Conservation (phyloP, 1,140 invertebrate genomes). For the Pararge aegeria region DNA sequence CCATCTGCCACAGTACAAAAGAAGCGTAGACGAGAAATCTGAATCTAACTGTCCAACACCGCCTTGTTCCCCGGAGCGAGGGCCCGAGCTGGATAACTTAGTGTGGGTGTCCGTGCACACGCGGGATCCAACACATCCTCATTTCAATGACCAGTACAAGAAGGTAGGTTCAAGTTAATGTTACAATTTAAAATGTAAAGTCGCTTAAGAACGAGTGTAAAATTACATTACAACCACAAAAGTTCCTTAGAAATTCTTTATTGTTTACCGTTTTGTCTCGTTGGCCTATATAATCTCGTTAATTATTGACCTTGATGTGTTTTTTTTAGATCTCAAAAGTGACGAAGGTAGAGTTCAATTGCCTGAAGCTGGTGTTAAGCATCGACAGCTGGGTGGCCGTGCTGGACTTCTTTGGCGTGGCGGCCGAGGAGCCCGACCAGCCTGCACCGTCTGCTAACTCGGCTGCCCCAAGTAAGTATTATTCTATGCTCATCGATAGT, state of each 20-base stretch:
- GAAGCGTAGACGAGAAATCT: slow-evolving; percentile 29
- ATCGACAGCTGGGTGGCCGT: slow-evolving; percentile 96
- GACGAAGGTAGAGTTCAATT: slow-evolving; percentile 92
- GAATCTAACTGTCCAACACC: slow-evolving; percentile 54
- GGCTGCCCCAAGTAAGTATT: slow-evolving; percentile 2
- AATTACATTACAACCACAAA: too few species aligned
- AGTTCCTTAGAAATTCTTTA: too few species aligned
- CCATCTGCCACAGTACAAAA: slow-evolving; percentile 1
- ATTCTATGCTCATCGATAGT: neutral
- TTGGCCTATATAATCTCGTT: too few species aligned
- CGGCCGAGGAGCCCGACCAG: slow-evolving; percentile 68
- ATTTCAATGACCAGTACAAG: slow-evolving; percentile 56
- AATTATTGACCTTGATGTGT: too few species aligned
- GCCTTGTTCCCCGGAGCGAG: slow-evolving; percentile 47
- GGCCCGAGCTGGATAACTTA: slow-evolving; percentile 76
- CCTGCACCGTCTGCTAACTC: slow-evolving; percentile 22
- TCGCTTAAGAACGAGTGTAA: too few species aligned
- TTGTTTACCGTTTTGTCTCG: too few species aligned
- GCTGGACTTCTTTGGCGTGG: slow-evolving; percentile 94
- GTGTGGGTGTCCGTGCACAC: slow-evolving; percentile 80
- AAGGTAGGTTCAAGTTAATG: too few species aligned
- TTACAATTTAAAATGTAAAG: too few species aligned
- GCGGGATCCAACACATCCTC: slow-evolving; percentile 58
- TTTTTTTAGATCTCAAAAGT: slow-evolving; percentile 55
- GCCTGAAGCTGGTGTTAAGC: slow-evolving; percentile 93